Percentiles rank a stretch among this genome's conserved stretches.
Conservation (phyloP, 2,113 vertebrate genomes). For the Muntiacus reevesi region DNA sequence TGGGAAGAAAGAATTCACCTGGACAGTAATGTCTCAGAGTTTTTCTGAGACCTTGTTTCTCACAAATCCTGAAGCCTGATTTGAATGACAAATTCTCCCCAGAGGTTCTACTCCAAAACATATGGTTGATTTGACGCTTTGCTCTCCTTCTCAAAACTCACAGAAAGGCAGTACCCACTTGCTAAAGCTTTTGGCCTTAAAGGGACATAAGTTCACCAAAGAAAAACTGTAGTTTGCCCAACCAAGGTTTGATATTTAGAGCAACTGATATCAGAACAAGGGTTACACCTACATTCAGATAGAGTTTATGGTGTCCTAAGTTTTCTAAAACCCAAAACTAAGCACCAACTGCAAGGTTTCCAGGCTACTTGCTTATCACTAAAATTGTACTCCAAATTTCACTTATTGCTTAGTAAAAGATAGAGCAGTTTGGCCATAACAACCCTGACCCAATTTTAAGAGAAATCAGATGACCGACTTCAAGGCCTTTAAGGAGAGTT, state of each 20-base stretch:
- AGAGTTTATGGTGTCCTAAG: neutral
- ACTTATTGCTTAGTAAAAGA: neutral
- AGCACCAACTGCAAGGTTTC: neutral
- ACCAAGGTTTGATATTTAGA: neutral
- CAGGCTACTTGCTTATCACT: neutral
- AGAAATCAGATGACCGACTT: neutral
- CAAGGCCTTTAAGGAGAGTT: neutral
- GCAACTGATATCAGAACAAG: neutral
- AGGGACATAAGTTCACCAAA: neutral
- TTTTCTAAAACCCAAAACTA: neutral
- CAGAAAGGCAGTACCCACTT: neutral
- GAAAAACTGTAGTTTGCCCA: neutral
- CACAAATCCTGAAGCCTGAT: neutral
- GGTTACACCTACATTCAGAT: neutral
- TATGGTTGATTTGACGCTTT: neutral
- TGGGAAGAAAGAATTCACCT: neutral
- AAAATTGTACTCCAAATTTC: neutral
- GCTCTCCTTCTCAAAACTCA: neutral
- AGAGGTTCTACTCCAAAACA: neutral
- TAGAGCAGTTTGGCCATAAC: neutral
- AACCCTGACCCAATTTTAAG: neutral
- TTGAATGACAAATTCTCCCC: neutral
- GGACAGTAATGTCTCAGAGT: neutral
- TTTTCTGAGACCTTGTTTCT: neutral
- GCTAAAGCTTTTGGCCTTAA: neutral